Conservation (phyloP, 2,113 vertebrate genomes). For the Notechis scutatus region DNA sequence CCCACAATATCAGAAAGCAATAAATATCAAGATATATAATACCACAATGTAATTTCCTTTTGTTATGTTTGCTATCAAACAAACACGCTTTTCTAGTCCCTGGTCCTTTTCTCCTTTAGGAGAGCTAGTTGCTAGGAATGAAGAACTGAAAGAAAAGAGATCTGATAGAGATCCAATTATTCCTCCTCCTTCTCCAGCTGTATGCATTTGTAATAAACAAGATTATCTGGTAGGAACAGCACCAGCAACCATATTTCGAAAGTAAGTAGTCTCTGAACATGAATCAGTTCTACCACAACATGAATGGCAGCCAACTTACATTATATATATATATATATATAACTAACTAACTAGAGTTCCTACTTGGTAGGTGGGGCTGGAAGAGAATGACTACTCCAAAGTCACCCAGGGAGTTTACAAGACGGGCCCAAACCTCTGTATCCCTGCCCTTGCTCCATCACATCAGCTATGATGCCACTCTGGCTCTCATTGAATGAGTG, state of each 20-base stretch:
- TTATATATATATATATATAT: neutral
- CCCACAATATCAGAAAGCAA: neutral
- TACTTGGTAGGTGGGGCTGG: neutral
- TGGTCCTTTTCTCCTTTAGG: neutral
- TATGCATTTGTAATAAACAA: neutral
- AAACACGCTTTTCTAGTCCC: neutral
- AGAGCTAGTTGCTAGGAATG: neutral
- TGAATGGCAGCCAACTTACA: neutral
- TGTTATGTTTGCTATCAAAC: neutral
- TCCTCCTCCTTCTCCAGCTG: neutral
- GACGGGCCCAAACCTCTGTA: neutral
- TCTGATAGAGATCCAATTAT: neutral
- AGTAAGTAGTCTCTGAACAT: neutral
- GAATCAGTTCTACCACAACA: neutral
- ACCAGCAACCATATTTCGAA: neutral
- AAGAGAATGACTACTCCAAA: neutral
- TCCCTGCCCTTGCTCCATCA: neutral
- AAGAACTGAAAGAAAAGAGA: neutral
- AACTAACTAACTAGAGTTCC: neutral
- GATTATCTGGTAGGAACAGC: neutral
- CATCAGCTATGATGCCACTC: neutral
- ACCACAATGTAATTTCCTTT: neutral
- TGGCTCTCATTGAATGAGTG: neutral
- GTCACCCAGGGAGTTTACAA: neutral
- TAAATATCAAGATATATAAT: neutral